A percentile compares a stretch with the other conserved stretches of the same genome.
Conservation (phyloP, 2,797 vertebrate genomes). For the Orestias chungarensis region DNA sequence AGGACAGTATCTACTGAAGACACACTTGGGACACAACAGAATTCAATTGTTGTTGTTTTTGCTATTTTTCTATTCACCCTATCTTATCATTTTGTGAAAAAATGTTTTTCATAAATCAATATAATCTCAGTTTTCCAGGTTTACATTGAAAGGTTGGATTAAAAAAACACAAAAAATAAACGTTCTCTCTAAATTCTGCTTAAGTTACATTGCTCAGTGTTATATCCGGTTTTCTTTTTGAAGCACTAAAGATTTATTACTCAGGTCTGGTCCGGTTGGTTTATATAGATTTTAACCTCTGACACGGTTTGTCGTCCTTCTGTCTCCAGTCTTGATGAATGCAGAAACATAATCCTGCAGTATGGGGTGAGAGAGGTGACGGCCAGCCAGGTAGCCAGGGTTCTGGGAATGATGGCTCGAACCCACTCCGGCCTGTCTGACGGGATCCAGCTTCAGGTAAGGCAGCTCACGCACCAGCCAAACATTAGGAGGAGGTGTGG, state of each 20-base stretch:
- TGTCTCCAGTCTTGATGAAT: constrained; percentile 91
- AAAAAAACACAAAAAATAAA: too few species aligned
- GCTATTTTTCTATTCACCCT: too few species aligned
- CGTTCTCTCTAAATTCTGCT: too few species aligned
- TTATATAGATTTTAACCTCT: background rate
- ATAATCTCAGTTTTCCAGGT: background rate
- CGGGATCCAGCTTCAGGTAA: constrained; percentile 94
- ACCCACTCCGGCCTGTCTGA: constrained; percentile 96
- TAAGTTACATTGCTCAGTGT: too few species aligned
- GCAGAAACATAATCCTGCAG: constrained; percentile 97
- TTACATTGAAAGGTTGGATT: background rate
- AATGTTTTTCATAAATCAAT: too few species aligned
- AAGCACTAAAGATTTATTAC: background rate
- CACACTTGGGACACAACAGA: too few species aligned
- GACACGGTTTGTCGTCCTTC: background rate
- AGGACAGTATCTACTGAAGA: background rate
- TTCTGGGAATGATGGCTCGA: constrained; percentile 99
- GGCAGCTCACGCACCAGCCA: too few species aligned
- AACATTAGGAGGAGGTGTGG: background rate
- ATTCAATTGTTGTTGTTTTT: too few species aligned
- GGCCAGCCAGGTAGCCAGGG: constrained; percentile 96
- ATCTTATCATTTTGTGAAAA: too few species aligned
- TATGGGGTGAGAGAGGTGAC: constrained; percentile 98
- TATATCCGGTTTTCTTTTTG: too few species aligned
- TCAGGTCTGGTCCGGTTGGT: background rate